Conservation (phyloP, 2,797 vertebrate species). For the Artibeus lituratus region DNA sequence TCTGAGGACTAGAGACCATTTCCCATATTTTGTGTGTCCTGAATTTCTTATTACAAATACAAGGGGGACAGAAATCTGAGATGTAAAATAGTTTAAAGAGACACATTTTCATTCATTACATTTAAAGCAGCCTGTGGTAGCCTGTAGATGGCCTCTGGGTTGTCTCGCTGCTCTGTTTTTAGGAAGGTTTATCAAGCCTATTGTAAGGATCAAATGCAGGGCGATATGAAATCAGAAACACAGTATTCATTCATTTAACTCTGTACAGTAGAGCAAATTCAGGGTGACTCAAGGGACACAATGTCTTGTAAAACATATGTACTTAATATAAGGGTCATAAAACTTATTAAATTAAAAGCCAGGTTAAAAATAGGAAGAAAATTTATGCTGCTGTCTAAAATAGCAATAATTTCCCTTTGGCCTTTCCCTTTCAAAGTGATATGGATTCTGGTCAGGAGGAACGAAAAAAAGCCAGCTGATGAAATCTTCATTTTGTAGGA, state of each 20-base stretch:
- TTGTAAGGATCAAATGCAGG: slow-evolving; percentile 80
- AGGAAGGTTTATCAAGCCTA: slow-evolving; percentile 69
- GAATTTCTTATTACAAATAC: slow-evolving; percentile 52
- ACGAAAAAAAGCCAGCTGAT: slow-evolving; percentile 41
- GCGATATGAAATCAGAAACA: slow-evolving; percentile 82
- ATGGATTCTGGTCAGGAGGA: slow-evolving; percentile 64
- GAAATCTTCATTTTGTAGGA: slow-evolving; percentile 73
- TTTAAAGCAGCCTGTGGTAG: slow-evolving; percentile 62
- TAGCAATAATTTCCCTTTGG: slow-evolving; percentile 89
- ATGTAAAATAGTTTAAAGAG: slow-evolving; percentile 43
- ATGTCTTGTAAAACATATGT: slow-evolving; percentile 98
- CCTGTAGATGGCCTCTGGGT: slow-evolving; percentile 44
- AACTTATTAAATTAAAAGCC: slow-evolving; percentile 99
- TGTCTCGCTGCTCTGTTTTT: slow-evolving; percentile 48
- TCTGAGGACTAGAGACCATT: slow-evolving; percentile 11
- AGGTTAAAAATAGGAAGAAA: slow-evolving; percentile 97
- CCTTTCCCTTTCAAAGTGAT: slow-evolving; percentile 82
- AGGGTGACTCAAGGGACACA: slow-evolving; percentile 95
- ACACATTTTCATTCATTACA: slow-evolving; percentile 61
- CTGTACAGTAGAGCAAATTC: slow-evolving; percentile 85
- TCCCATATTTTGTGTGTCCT: background rate
- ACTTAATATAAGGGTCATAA: slow-evolving; percentile 97
- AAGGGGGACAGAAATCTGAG: slow-evolving; percentile 24
- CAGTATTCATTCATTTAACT: slow-evolving; percentile 85
- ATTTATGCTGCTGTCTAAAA: slow-evolving; percentile 94